Evolutionary conservation across 1,140 invertebrate genomes (phyloP).

Genomic region (Bombus consobrinus): DNA sequence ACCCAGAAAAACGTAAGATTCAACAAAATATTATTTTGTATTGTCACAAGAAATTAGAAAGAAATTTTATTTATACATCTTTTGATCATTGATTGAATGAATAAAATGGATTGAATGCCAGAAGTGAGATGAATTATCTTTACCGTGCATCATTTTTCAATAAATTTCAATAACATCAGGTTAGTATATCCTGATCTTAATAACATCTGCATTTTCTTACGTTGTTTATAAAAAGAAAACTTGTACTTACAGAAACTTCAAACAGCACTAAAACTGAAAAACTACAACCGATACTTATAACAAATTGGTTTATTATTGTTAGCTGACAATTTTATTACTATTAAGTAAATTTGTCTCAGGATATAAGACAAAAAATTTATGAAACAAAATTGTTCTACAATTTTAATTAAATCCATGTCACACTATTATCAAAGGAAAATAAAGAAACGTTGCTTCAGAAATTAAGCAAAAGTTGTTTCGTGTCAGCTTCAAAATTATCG

Average conservation of each 20-base stretch:
- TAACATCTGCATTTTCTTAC: neutral
- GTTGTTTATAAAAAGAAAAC: neutral
- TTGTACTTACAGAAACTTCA: neutral
- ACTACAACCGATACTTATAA: neutral
- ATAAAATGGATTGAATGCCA: no score
- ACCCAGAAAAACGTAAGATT: no score
- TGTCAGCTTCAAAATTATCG: constrained; percentile 29
- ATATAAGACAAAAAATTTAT: neutral
- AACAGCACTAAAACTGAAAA: neutral
- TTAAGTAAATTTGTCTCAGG: neutral
- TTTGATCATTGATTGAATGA: no score
- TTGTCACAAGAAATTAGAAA: no score
- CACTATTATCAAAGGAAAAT: neutral
- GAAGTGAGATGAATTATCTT: no score
- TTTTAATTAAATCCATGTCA: neutral
- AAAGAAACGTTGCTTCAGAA: neutral
- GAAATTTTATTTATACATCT: no score
- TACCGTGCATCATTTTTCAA: no score
- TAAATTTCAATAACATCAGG: no score
- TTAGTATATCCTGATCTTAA: neutral
- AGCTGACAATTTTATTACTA: neutral
- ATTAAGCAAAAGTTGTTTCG: neutral
- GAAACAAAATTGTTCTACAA: neutral
- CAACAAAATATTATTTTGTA: no score
- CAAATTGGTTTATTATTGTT: no score